A percentile compares a stretch with the other conserved stretches of the same genome.
phyloP scores from a whole-genome alignment of 2,888 invertebrate genomes.

The Parnassius smintheus region DNA sequence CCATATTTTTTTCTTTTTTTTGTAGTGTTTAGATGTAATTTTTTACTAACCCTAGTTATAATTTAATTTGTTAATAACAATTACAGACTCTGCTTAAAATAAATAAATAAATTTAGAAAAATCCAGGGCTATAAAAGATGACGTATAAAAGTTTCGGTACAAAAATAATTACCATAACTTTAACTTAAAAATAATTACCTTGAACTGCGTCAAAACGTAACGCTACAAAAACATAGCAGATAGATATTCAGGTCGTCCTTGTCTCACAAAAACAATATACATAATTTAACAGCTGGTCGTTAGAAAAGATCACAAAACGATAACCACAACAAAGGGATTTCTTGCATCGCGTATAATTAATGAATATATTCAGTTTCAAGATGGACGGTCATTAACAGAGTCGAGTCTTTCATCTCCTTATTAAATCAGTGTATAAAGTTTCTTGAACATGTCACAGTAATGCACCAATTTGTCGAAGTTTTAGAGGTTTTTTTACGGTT shows the following conservation, averaged over 20 bases:
- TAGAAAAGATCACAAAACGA: constrained; percentile 45
- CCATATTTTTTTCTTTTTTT: too few species aligned
- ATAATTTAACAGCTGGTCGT: constrained; percentile 33
- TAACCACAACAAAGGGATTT: constrained; percentile 40
- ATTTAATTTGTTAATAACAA: too few species aligned
- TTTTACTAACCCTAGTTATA: too few species aligned
- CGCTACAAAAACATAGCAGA: too few species aligned
- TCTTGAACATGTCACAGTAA: constrained; percentile 12
- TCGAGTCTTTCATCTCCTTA: constrained; percentile 18
- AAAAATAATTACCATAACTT: too few species aligned
- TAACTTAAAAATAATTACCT: too few species aligned
- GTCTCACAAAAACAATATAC: constrained; percentile 24
- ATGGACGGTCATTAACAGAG: constrained; percentile 35
- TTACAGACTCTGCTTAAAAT: too few species aligned
- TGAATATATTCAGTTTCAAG: constrained; percentile 57
- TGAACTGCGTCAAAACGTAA: too few species aligned
- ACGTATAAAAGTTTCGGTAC: too few species aligned
- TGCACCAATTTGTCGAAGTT: constrained; percentile 13
- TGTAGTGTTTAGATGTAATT: too few species aligned
- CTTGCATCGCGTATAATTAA: constrained; percentile 50
- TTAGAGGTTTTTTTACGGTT: neutral
- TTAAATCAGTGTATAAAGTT: constrained; percentile 44
- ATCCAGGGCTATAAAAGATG: too few species aligned
- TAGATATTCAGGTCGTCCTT: neutral
- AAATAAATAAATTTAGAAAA: too few species aligned